Evolutionary conservation across 2,113 vertebrate species (phyloP).

Genomic region (Festucalex cinctus): DNA sequence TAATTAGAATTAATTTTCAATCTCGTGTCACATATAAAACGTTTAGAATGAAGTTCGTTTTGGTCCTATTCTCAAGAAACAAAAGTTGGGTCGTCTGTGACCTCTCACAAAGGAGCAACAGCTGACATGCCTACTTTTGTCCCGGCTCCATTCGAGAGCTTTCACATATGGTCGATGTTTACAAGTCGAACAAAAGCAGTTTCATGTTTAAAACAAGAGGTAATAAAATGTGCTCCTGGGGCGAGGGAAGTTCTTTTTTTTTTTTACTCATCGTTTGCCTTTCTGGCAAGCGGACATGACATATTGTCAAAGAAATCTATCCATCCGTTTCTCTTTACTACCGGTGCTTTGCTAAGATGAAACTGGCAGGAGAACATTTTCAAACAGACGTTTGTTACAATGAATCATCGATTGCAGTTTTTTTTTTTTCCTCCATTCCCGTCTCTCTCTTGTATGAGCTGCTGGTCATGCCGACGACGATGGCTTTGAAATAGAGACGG

Average conservation of each 20-base stretch:
- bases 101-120: too few species aligned
- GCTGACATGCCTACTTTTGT: too few species aligned
- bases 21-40: too few species aligned
- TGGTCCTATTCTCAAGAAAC: too few species aligned
- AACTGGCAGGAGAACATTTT: conserved; percentile 59
- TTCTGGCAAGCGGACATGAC: conserved; percentile 39
- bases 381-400: conserved; percentile 52
- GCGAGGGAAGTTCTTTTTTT: conserved; percentile 13
- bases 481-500: conserved; percentile 61
- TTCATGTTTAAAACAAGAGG: conserved; percentile 44
- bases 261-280: conserved; percentile 47
- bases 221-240: conserved; percentile 17
- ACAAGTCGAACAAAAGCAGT: conserved; percentile 44
- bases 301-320: conserved; percentile 43
- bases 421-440: conserved; percentile 33
- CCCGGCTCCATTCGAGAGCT: too few species aligned
- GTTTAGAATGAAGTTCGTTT: too few species aligned
- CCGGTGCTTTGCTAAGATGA: conserved; percentile 54
- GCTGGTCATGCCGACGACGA: conserved; percentile 57
- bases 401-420: conserved; percentile 49
- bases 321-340: conserved; percentile 45
- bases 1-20: too few species aligned
- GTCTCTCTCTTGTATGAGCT: conserved; percentile 49
- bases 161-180: conserved; percentile 12
- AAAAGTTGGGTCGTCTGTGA: too few species aligned